Conservation (phyloP, 2,888 invertebrate genomes). For the Dione vanillae region DNA sequence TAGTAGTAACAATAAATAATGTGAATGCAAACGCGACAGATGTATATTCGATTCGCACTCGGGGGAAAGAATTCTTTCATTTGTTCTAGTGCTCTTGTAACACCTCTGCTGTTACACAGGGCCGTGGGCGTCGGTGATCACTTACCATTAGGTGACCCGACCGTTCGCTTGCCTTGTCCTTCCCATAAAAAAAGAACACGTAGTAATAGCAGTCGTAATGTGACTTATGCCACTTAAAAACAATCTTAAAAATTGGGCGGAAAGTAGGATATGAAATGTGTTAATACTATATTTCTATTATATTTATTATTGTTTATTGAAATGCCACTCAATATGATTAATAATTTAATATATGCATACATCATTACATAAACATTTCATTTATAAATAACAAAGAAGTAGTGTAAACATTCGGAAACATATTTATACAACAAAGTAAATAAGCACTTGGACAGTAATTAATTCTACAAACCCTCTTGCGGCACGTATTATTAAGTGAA, state of each 20-base stretch:
- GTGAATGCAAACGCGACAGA: not conserved
- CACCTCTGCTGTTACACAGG: too few species aligned
- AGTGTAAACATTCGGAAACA: conserved; percentile 1
- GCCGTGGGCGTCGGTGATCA: too few species aligned
- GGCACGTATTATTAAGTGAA: conserved; percentile 12
- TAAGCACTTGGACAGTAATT: conserved; percentile 34
- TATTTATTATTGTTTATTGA: too few species aligned
- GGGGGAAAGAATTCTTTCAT: not conserved
- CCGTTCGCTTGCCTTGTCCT: too few species aligned
- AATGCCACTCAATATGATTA: too few species aligned
- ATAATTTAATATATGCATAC: not conserved
- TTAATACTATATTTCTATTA: too few species aligned
- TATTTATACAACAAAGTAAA: conserved; percentile 21
- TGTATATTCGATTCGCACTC: not conserved
- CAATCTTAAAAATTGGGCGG: too few species aligned
- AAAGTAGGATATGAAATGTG: too few species aligned
- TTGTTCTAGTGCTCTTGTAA: not conserved
- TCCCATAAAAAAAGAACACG: too few species aligned
- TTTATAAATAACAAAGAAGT: not conserved
- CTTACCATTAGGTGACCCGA: too few species aligned
- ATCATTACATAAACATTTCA: not conserved
- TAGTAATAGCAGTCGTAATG: too few species aligned
- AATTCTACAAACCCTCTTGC: conserved; percentile 41
- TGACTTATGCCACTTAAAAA: too few species aligned
- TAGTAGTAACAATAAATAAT: not conserved